Percentiles rank a stretch among this genome's conserved stretches.
Conservation (phyloP, 1,140 invertebrate genomes). For the Cotesia typhae region DNA sequence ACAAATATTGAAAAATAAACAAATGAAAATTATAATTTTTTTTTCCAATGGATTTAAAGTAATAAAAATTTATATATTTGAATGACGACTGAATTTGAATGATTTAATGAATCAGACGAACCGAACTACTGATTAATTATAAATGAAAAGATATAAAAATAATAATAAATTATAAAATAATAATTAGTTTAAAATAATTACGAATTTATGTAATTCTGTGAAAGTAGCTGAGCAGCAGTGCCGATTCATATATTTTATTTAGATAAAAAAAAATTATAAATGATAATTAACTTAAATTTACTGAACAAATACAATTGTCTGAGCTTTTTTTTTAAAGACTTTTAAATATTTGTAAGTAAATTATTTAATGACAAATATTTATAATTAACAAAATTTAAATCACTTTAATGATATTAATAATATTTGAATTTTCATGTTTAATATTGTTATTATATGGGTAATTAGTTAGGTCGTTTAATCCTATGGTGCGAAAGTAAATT, state of each 20-base stretch:
- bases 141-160: conserved; percentile 3
- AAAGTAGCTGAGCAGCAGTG: conserved; percentile 27
- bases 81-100: conserved; percentile 22
- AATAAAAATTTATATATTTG: not conserved
- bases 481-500: conserved; percentile 32
- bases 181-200: conserved; percentile 19
- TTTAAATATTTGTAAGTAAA: conserved; percentile 11
- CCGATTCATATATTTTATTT: conserved; percentile 13
- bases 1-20: not conserved
- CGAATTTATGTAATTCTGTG: conserved; percentile 26
- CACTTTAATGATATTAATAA: conserved; percentile 5
- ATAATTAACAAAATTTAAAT: not conserved
- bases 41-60: not conserved
- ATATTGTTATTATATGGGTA: conserved; percentile 35
- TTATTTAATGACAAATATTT: conserved; percentile 25
- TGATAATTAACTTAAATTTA: not conserved
- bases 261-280: conserved; percentile 18
- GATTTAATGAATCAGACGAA: conserved; percentile 14
- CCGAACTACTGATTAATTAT: conserved; percentile 6
- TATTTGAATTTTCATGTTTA: conserved; percentile 36
- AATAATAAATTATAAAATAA: not conserved
- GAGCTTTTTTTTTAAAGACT: conserved; percentile 22
- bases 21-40: not conserved
- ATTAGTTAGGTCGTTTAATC: conserved; percentile 32
- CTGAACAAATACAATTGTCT: conserved; percentile 3